A percentile compares a stretch with the other conserved stretches of the same genome.
Evolutionary conservation across 2,888 invertebrate species (phyloP).

Genomic region (Stenotaenia linearis): DNA sequence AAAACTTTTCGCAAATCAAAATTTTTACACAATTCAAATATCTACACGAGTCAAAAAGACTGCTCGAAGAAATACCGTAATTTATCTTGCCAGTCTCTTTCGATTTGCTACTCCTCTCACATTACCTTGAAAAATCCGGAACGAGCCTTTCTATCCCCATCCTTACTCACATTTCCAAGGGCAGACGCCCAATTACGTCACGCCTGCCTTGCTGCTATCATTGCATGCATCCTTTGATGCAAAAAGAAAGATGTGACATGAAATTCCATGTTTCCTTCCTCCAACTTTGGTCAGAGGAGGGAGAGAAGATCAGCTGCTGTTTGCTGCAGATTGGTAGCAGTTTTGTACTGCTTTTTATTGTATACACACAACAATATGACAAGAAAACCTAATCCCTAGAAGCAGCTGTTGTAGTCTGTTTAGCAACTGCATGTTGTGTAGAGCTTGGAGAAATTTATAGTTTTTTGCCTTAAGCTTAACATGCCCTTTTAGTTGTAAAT

Average conservation of each 20-base stretch:
- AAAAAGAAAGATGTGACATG: background rate
- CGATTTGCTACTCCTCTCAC: background rate
- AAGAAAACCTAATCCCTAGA: background rate
- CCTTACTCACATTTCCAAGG: constrained; percentile 1
- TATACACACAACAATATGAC: background rate
- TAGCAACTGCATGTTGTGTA: background rate
- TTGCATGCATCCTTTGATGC: constrained; percentile 24
- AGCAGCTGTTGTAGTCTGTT: background rate
- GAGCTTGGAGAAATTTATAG: background rate
- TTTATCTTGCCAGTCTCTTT: background rate
- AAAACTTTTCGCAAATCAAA: too few relatives aligned
- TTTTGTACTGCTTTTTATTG: background rate
- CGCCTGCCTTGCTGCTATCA: background rate
- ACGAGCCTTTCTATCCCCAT: background rate
- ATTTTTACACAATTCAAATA: too few relatives aligned
- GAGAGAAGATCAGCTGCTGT: background rate
- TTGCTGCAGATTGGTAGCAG: background rate
- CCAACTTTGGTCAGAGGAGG: background rate
- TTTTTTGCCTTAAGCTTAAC: background rate
- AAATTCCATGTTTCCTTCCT: background rate
- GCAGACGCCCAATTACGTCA: background rate
- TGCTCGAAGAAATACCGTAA: too few relatives aligned
- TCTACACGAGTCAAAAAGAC: too few relatives aligned
- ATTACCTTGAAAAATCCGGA: constrained; percentile 12
- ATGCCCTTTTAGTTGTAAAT: constrained; percentile 10